Evolutionary conservation across 2,113 vertebrate species (phyloP), one percentile per base, ranked within the genome.

Genomic region (Ictalurus punctatus): DNA sequence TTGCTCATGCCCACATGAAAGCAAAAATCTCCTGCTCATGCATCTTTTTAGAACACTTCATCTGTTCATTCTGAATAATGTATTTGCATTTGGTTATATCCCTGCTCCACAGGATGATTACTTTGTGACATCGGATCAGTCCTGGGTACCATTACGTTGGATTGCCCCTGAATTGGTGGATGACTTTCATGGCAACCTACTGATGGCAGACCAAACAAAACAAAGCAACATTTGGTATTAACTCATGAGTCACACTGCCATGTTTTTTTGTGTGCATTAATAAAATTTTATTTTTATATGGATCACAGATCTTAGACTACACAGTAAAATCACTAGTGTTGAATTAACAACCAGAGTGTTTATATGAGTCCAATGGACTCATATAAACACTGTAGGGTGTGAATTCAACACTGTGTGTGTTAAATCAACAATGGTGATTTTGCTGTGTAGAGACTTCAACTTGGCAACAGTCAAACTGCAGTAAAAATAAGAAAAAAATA

Each of bases 131-230:
- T 94, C 97, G 0, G 98, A 99, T 92, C 98, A 99, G 95, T 95
- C 97, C 93, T 97, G 95, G 92, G 96, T 99, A 92, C 98, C 98
- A 0, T 94, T 99, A 93, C 97, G 98, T 90, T 99, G 98, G 98
- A 98, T 98, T 0, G 98, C 98, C 0, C 98, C 98, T 0, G 98
- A 99, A 93, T 96, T 99, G 83, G 96, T 99, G 30, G 98, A 99
- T 0, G 98, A 99, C 54, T 96, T 99, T 67, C 98, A 98, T 0
- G 96, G 97, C 65, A 99, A 99, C 93, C 95, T 99, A 91, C 95
- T 99, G 9, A 96, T 99, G 40, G 97, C 96, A 12, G 97, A 97
- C 85, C 98, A 99, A 95, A 99, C 97, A 88, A 97, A 96, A 81
- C 94, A 96, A 94, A 98, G 98, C 96, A 99, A 99, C 52, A 96